Evolutionary conservation across 2,888 invertebrate species (phyloP).

Genomic region (Monopis laevigella): DNA sequence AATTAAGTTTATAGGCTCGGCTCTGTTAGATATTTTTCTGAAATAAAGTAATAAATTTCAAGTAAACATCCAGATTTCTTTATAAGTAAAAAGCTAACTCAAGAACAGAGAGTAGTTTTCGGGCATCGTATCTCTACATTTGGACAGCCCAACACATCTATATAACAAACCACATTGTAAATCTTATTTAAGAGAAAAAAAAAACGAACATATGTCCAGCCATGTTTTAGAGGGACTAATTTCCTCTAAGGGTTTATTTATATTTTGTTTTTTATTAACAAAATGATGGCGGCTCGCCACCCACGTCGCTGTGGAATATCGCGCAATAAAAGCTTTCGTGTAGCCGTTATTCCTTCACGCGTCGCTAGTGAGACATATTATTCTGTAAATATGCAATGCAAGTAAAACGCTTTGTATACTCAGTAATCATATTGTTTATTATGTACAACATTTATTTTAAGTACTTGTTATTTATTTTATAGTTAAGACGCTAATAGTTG

Average conservation of each 20-base stretch:
- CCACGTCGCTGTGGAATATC: conserved; percentile 32
- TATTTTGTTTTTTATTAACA: conserved; percentile 42
- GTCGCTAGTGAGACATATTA: neutral
- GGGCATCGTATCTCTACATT: too few species aligned
- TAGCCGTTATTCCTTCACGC: conserved; percentile 2
- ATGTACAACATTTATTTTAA: too few species aligned
- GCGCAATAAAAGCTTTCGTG: conserved; percentile 7
- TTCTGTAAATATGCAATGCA: neutral
- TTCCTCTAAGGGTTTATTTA: conserved; percentile 48
- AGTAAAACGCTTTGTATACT: conserved; percentile 1
- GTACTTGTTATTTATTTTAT: too few species aligned
- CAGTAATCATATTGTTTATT: too few species aligned
- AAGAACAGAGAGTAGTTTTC: too few species aligned
- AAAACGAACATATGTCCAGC: conserved; percentile 63
- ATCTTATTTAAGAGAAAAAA: conserved; percentile 54
- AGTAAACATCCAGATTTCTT: too few species aligned
- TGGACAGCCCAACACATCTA: too few species aligned
- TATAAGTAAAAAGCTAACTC: too few species aligned
- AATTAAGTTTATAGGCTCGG: too few species aligned
- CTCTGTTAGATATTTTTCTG: too few species aligned
- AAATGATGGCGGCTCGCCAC: conserved; percentile 51
- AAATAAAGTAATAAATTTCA: too few species aligned
- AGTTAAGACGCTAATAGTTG: too few species aligned
- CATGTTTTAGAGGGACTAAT: conserved; percentile 64
- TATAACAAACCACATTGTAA: conserved; percentile 46